Conservation (phyloP, 1,140 invertebrate genomes). For the Drosophila lowei region DNA sequence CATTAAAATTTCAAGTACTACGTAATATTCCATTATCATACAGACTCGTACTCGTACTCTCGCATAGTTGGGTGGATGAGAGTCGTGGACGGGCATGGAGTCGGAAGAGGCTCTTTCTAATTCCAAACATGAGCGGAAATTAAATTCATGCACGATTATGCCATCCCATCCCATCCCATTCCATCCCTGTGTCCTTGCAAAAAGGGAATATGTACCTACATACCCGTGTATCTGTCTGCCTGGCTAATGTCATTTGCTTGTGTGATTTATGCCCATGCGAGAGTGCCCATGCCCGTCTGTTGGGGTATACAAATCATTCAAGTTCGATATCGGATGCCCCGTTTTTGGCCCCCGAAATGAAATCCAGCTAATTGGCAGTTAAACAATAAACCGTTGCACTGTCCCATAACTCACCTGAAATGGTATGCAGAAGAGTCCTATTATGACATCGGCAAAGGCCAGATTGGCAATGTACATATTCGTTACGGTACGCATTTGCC, state of each 20-base stretch:
- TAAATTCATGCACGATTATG: conserved; percentile 66
- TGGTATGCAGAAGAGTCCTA: conserved; percentile 90
- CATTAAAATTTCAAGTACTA: conserved; percentile 32
- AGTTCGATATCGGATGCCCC: conserved; percentile 21
- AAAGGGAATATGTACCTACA: conserved; percentile 17
- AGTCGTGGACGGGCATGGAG: too few relatives aligned
- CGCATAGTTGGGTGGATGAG: background rate
- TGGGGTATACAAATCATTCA: conserved; percentile 12
- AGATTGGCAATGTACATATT: conserved; percentile 93
- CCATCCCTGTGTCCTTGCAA: conserved; percentile 1
- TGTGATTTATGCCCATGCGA: conserved; percentile 29
- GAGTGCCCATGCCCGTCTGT: background rate
- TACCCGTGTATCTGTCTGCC: background rate
- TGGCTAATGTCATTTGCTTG: conserved; percentile 24
- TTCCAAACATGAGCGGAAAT: conserved; percentile 59
- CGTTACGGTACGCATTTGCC: conserved; percentile 91
- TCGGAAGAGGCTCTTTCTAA: conserved; percentile 35
- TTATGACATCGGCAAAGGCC: conserved; percentile 90
- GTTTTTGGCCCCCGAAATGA: background rate
- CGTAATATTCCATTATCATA: conserved; percentile 53
- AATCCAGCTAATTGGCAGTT: conserved; percentile 7
- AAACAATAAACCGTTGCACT: background rate
- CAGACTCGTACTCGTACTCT: too few relatives aligned
- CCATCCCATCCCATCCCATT: conserved; percentile 20
- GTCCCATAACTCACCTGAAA: conserved; percentile 87